Evolutionary conservation across 2,113 vertebrate genomes (phyloP), one percentile per base, ranked within the genome.

Genomic region (Oostethus manadensis): DNA sequence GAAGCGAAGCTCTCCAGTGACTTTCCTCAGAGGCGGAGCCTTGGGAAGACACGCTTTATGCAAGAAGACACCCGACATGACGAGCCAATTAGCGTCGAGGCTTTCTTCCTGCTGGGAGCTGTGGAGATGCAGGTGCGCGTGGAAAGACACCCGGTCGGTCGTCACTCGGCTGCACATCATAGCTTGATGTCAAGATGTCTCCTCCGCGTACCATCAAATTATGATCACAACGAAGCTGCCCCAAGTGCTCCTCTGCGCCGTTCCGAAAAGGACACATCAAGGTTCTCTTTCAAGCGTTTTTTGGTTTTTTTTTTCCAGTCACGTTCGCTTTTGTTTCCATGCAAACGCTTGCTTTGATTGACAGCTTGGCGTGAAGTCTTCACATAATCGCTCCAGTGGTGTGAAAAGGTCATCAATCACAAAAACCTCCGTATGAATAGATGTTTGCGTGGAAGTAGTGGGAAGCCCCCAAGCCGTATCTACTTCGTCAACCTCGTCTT

Each of bases 371-470:
- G 84, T 81, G 85, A 88, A 84, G 86, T 86, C 82, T 84, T 86
- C 80, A 85, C 80, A 83, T 88, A 85, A 84, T 86, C 85, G 84
- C 86, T 89, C 79, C 82, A 84, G 64, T 81, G 79, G 78, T 85
- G 82, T 86, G 84, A 86, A 89, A 88, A 87, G 86, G 86, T 88
- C 88, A 87, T 86, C 84, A 87, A 88, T 85, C 81, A 79, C 66
- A 79, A 84, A 87, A 88, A 13, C 45, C 44, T 66, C 74, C 86
- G 80, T 79, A 83, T 84, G 83, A 85, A 84, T 80, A 83, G 85
- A 86, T 84, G 82, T 86, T 83, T 77, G 77, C 70, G 66, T 54
- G 78, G 71, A 77, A 72, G 40, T 44, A 18, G 18, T 29, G 26
- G 10, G 86, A 82, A 42, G 71, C 78, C 74, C 77, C 67, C 3